A percentile compares a stretch with the other conserved stretches of the same genome.
These are phyloP conservation scores for Polyergus mexicanus DNA, from an alignment of 1,140 invertebrate genomes.

Conservation along the genomic window DNA sequence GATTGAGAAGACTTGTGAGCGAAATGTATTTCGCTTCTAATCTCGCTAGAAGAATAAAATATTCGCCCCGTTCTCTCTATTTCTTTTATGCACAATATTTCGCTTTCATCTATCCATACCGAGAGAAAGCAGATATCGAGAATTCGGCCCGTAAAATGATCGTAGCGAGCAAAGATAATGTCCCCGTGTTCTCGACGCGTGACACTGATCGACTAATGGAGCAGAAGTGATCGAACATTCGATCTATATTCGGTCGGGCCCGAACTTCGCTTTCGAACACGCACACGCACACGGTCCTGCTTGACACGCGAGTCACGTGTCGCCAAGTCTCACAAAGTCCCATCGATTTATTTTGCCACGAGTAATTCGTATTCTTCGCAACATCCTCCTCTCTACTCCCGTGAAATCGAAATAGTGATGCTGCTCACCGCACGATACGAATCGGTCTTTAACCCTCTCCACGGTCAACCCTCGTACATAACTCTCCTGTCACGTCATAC, in stretches of 20 bases:
- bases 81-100: conserved; percentile 15
- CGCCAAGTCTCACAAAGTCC: conserved; percentile 40
- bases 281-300: not conserved
- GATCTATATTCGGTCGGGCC: conserved; percentile 41
- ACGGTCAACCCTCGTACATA: conserved; percentile 29
- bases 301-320: conserved; percentile 50
- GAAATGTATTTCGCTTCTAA: not conserved
- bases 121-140: not conserved
- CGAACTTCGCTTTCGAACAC: conserved; percentile 51
- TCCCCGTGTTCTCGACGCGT: conserved; percentile 24
- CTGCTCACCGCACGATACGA: conserved; percentile 30
- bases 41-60: not conserved
- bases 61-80: conserved; percentile 25
- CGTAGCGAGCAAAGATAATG: conserved; percentile 19
- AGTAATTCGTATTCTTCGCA: conserved; percentile 46
- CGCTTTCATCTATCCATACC: not conserved
- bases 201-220: conserved; percentile 52
- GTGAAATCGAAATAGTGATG: conserved; percentile 47
- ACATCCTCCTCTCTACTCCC: not conserved
- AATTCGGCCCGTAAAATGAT: conserved; percentile 14
- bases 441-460: conserved; percentile 54
- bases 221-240: conserved; percentile 55
- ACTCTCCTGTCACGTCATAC: conserved; percentile 5
- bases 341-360: conserved; percentile 44
- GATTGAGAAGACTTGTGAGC: not conserved